A percentile compares a stretch with the other conserved stretches of the same genome.
Conservation (phyloP, 2,888 invertebrate species). For the Platycnemis pennipes region DNA sequence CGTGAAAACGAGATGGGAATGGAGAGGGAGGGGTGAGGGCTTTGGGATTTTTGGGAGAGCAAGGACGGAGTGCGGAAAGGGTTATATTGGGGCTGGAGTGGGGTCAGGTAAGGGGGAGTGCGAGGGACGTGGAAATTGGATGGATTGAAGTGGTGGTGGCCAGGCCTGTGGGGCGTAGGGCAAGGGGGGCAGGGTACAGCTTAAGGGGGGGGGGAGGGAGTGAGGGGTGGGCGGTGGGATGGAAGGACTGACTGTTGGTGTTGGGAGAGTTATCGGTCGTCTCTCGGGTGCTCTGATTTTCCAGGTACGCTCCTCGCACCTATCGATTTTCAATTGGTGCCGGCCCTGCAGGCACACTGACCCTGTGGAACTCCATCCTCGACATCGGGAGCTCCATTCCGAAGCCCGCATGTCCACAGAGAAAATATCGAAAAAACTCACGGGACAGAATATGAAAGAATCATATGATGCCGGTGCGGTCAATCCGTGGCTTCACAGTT, state of each 20-base stretch:
- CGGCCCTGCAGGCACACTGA: conserved; percentile 43
- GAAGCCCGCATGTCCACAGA: not conserved
- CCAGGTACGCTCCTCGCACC: conserved; percentile 38
- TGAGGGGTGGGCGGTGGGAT: not conserved
- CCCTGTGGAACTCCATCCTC: not conserved
- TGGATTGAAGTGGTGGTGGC: not conserved
- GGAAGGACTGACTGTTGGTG: conserved; percentile 16
- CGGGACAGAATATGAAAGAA: not conserved
- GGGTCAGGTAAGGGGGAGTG: too few relatives aligned
- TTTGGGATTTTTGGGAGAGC: too few relatives aligned
- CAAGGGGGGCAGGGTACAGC: not conserved
- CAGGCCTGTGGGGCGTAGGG: too few relatives aligned
- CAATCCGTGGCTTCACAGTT: not conserved
- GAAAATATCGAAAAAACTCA: not conserved
- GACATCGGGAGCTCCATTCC: not conserved
- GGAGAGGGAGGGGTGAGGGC: too few relatives aligned
- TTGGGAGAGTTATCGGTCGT: conserved; percentile 37
- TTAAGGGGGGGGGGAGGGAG: not conserved
- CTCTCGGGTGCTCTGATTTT: conserved; percentile 25
- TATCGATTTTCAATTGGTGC: conserved; percentile 56
- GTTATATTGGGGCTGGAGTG: too few relatives aligned
- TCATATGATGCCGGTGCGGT: not conserved
- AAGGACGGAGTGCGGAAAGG: too few relatives aligned
- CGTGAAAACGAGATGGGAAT: too few relatives aligned
- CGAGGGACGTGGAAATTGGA: too few relatives aligned